phyloP scores from a whole-genome alignment of 1,140 invertebrate genomes.

The Trissolcus basalis region DNA sequence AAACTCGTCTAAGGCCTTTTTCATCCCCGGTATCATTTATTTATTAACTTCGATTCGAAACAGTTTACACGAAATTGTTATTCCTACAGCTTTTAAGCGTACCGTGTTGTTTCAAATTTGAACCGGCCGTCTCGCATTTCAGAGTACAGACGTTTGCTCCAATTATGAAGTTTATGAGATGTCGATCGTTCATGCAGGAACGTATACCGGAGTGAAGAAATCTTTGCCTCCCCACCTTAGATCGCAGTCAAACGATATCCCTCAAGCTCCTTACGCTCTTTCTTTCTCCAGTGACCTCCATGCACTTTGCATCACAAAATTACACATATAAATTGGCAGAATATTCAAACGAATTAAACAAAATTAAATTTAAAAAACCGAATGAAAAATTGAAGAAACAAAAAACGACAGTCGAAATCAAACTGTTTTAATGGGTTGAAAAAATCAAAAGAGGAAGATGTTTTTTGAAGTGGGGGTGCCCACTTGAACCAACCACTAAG shows the following conservation, averaged over 20 bases:
- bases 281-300: conserved; percentile 27
- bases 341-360: too few species aligned
- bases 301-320: not conserved
- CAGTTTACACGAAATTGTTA: too few species aligned
- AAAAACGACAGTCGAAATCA: too few species aligned
- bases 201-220: conserved; percentile 33
- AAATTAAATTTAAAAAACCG: too few species aligned
- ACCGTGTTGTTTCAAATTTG: too few species aligned
- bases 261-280: conserved; percentile 41
- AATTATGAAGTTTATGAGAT: conserved; percentile 30
- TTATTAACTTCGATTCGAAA: too few species aligned
- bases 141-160: conserved; percentile 30
- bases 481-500: too few species aligned
- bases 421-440: not conserved
- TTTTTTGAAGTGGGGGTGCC: too few species aligned
- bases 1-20: too few species aligned
- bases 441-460: conserved; percentile 39
- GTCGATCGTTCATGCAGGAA: conserved; percentile 20
- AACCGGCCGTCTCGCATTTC: not conserved
- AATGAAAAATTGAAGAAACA: too few species aligned
- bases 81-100: too few species aligned
- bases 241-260: conserved; percentile 53
- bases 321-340: not conserved
- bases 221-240: conserved; percentile 56
- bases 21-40: too few species aligned